Conservation (phyloP, 2,888 invertebrate genomes). For the Chironomus tentans region DNA sequence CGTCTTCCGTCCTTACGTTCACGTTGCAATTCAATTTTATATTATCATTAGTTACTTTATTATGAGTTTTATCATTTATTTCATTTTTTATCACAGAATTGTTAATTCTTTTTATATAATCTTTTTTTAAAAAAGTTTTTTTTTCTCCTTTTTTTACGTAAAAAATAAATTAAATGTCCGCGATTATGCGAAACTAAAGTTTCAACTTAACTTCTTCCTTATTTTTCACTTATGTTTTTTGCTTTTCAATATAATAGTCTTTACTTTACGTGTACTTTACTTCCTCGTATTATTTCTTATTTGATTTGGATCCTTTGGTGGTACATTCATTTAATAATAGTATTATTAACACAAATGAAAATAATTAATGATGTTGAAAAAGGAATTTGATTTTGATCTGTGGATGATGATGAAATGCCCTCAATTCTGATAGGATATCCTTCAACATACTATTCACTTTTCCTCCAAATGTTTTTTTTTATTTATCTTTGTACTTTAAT, state of each 20-base stretch:
- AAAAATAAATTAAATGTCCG: slow-evolving; percentile 15
- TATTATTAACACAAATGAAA: slow-evolving; percentile 13
- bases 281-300: background rate
- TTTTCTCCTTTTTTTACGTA: slow-evolving; percentile 13
- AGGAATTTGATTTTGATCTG: background rate
- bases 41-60: background rate
- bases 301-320: slow-evolving; percentile 26
- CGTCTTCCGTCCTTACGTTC: background rate
- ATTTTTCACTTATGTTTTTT: background rate
- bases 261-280: no score
- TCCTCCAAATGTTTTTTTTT: background rate
- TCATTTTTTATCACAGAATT: slow-evolving; percentile 27
- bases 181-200: background rate
- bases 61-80: slow-evolving; percentile 27
- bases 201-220: background rate
- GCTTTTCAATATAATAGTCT: background rate
- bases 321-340: slow-evolving; percentile 8
- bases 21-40: background rate
- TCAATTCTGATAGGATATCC: background rate
- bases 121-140: background rate
- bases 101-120: slow-evolving; percentile 23
- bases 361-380: background rate
- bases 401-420: no score
- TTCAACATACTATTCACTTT: background rate
- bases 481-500: slow-evolving; percentile 26